Base-by-base conservation (phyloP, 1,140 invertebrate species). In the Phymorhynchus buccinoides region DNA sequence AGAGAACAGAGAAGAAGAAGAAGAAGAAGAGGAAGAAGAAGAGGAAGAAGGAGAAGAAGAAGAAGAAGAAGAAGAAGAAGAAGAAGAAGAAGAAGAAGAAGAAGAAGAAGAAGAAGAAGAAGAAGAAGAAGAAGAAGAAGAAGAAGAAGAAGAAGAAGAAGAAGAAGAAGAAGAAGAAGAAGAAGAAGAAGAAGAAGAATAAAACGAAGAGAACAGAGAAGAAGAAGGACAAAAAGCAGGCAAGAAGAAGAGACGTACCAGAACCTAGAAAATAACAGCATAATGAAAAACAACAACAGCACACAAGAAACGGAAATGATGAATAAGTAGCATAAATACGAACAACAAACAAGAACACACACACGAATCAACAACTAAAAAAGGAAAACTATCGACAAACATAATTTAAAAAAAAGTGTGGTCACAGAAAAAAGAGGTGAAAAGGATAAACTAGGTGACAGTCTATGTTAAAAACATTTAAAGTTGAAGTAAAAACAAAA, bases 21-120 rank as follows among this genome's bases (percentile, higher is more conserved):
- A n/a, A 75, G 71, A 75, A 37, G 30, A n/a, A 75, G n/a, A 75
- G 71, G 30, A 37, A 37, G 37, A 37, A 75, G n/a, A n/a, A 37
- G 30, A 37, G 37, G n/a, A 75, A 37, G 71, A 37, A 37, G n/a
- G 71, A 37, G n/a, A 37, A n/a, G 30, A 14, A 37, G n/a, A 37
- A 75, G 14, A n/a, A 37, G 37, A 37, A 14, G 30, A 75, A 37
- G 37, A 32, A n/a, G n/a, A n/a, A 37, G 14, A 37, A n/a, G n/a
- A 7, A 37, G 71, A 75, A 75, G n/a, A n/a, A 37, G 37, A 32
- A 32, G n/a, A 32, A 7, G 37, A 37, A 75, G n/a, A n/a, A 37
- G 14, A 75, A n/a, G n/a, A 32, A 30, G 37, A 75, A n/a, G n/a
- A 14, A 37, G 30, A 37, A n/a, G 30, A n/a, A 37, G 37, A 75